Conservation (phyloP, 2,888 invertebrate genomes). For the Stenurella melanura region DNA sequence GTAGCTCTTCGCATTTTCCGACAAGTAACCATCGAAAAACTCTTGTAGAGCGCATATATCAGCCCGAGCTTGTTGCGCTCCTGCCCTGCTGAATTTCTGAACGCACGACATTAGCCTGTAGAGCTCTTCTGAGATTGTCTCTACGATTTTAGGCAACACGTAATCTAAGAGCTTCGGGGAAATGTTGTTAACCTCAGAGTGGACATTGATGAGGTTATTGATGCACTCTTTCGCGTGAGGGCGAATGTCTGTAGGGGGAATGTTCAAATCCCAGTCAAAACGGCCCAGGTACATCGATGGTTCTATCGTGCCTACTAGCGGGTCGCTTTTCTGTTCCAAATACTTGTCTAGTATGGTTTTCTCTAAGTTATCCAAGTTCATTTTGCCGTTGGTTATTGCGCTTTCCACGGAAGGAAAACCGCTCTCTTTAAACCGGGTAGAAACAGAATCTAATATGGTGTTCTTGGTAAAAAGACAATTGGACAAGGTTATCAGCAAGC, state of each 20-base stretch:
- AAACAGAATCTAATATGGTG: slow-evolving; percentile 83
- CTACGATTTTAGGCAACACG: slow-evolving; percentile 85
- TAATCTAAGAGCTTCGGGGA: slow-evolving; percentile 86
- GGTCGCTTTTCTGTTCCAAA: slow-evolving; percentile 93
- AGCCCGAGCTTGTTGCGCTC: slow-evolving; percentile 86
- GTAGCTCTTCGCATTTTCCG: slow-evolving; percentile 74
- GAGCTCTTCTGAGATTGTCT: slow-evolving; percentile 94
- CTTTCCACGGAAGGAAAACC: slow-evolving; percentile 83
- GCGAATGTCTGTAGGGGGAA: slow-evolving; percentile 84
- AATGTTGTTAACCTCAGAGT: slow-evolving; percentile 85
- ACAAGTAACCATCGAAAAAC: slow-evolving; percentile 77
- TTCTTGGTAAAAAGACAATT: slow-evolving; percentile 91
- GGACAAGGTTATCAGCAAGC: slow-evolving; percentile 89
- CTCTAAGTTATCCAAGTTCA: slow-evolving; percentile 78
- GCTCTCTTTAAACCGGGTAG: slow-evolving; percentile 79
- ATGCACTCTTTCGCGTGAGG: slow-evolving; percentile 93
- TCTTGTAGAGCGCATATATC: slow-evolving; percentile 83
- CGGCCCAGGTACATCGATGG: slow-evolving; percentile 95
- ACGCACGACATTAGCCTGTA: slow-evolving; percentile 90
- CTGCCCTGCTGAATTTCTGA: slow-evolving; percentile 80
- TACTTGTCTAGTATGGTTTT: slow-evolving; percentile 85
- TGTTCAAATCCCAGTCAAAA: slow-evolving; percentile 89
- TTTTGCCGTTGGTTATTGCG: slow-evolving; percentile 82
- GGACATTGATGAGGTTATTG: slow-evolving; percentile 87
- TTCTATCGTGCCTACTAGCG: slow-evolving; percentile 96